A percentile compares a stretch with the other conserved stretches of the same genome.
Conservation (phyloP, 2,888 invertebrate genomes). For the Drosophila birchii region DNA sequence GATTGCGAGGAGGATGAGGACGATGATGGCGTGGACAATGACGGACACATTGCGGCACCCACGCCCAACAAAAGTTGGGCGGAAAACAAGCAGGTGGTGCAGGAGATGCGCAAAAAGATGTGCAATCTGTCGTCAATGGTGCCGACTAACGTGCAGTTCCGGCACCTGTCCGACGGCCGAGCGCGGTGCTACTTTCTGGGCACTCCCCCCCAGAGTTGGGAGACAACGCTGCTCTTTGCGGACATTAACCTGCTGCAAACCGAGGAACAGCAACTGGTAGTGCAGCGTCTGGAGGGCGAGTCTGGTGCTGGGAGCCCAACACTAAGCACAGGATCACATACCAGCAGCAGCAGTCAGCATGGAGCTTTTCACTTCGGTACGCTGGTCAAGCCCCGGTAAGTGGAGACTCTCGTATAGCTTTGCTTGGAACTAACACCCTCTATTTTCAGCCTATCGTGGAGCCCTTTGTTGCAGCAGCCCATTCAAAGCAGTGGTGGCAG, state of each 20-base stretch:
- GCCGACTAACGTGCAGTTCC: constrained; percentile 92
- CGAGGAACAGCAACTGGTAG: constrained; percentile 70
- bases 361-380: constrained; percentile 48
- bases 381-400: constrained; percentile 60
- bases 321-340: constrained; percentile 57
- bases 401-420: too few species aligned
- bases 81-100: constrained; percentile 91
- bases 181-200: constrained; percentile 95
- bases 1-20: constrained; percentile 77
- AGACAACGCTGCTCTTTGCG: constrained; percentile 93
- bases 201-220: constrained; percentile 94
- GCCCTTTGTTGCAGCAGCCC: constrained; percentile 92
- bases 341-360: constrained; percentile 36
- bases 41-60: constrained; percentile 74
- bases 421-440: background rate
- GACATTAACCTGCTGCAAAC: constrained; percentile 88
- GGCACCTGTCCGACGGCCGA: constrained; percentile 91
- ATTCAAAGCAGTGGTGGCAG: constrained; percentile 86
- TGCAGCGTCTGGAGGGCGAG: constrained; percentile 51
- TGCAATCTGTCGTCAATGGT: constrained; percentile 92
- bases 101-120: constrained; percentile 91
- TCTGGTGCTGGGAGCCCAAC: constrained; percentile 48
- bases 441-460: constrained; percentile 89
- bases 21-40: constrained; percentile 73
- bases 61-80: constrained; percentile 88